These are phyloP conservation scores for Bedellia somnulentella DNA, from an alignment of 2,888 invertebrate species.

Conservation along the genomic window DNA sequence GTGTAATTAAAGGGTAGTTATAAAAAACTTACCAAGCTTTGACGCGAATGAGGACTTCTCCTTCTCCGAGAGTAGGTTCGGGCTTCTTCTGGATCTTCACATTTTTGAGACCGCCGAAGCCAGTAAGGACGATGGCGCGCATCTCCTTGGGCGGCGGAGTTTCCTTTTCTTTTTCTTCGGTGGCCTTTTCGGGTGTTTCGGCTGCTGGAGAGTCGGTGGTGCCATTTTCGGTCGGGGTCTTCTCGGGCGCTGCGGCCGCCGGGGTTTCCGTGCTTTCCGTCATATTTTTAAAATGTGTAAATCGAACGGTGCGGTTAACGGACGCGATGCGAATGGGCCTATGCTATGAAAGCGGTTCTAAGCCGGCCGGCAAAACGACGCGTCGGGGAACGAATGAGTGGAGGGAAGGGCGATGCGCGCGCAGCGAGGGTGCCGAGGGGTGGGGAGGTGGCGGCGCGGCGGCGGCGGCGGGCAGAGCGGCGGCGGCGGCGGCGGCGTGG, in stretches of 20 bases:
- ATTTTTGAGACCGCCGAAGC: constrained; percentile 84
- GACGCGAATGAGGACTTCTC: constrained; percentile 80
- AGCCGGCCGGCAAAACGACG: constrained; percentile 49
- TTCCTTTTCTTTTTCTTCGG: constrained; percentile 57
- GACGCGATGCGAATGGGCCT: constrained; percentile 41
- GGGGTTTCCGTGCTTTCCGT: constrained; percentile 56
- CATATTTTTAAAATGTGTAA: too few relatives aligned
- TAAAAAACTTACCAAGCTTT: constrained; percentile 77
- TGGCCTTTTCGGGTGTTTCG: constrained; percentile 54
- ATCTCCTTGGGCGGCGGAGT: constrained; percentile 74
- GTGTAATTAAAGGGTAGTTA: constrained; percentile 4
- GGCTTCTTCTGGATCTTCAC: constrained; percentile 82
- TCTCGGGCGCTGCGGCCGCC: constrained; percentile 55
- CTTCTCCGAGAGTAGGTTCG: constrained; percentile 70
- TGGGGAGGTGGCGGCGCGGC: constrained; percentile 12
- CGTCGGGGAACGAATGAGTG: constrained; percentile 55
- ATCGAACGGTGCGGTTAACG: constrained; percentile 32
- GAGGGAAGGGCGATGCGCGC: constrained; percentile 46
- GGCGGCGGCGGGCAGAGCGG: too few relatives aligned
- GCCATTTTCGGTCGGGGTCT: constrained; percentile 58
- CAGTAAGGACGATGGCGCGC: constrained; percentile 81
- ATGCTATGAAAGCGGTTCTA: constrained; percentile 26
- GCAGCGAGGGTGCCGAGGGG: constrained; percentile 21
- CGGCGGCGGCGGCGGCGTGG: constrained; percentile 15
- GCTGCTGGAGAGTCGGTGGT: constrained; percentile 48